Evolutionary conservation across 2,888 invertebrate genomes (phyloP), one percentile per base, ranked within the genome.

Genomic region (Flexamia atlantica): DNA sequence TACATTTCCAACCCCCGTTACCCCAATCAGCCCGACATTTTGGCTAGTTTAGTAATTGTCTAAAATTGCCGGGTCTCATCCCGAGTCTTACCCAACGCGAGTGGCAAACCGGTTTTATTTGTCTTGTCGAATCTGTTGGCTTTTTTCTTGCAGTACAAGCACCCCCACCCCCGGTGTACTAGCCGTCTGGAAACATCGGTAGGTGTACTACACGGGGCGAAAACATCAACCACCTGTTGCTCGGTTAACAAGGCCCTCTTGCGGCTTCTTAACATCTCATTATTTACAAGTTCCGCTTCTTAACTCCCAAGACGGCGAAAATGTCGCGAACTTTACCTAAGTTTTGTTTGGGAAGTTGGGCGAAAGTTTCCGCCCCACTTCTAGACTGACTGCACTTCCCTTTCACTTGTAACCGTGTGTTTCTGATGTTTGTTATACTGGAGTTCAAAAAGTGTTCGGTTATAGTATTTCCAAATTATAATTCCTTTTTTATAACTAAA

Each of bases 1-100:
- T 64, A 64, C 64, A 64, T 64, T 64, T 64, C 23, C 64, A 64
- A 64, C 64, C 32, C 74, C 74, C 74, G 74, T 76, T 76, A 76
- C 74, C 74, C 72, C 32, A 40, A 72, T 72, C 14, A 46, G 20
- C 57, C 57, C 28, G 2, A 30, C 14, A 30, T 64, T 64, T 64
- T 64, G 30, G 64, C 64, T 23, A 53, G 53, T 53, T 53, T 28
- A n/a, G 46, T 28, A 46, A 46, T 76, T 25, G 50, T 17, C n/a
- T 28, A 46, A 42, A 70, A 46, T 76, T 76, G 74, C 46, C 28
- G 64, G 64, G 64, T 64, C 14, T 4, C 64, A 28, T 53, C 20
- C 64, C 1, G 12, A 50, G 57, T 23, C 28, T 28, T 12, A 20
- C 64, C 64, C 23, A 57, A 57, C 2, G 20, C 2, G 20, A 3